phyloP scores from a whole-genome alignment of 2,113 vertebrate species.

The Hippopotamus amphibius region DNA sequence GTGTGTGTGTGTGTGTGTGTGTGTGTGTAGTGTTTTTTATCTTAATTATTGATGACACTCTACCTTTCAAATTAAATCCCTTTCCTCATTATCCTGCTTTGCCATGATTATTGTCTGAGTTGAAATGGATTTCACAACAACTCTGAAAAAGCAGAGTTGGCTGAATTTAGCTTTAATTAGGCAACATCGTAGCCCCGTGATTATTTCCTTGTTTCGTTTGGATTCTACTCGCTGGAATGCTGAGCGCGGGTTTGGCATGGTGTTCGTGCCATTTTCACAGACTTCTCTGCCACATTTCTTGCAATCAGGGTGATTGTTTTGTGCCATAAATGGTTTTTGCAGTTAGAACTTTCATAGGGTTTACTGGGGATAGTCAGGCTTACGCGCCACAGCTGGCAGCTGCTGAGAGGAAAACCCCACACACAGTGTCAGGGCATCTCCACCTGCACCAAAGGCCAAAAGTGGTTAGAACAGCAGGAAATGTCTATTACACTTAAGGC shows the following conservation, averaged over 20 bases:
- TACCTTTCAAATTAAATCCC: conserved; percentile 39
- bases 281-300: conserved; percentile 56
- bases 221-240: conserved; percentile 42
- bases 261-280: conserved; percentile 30
- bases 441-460: not conserved
- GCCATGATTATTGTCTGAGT: conserved; percentile 31
- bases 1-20: not conserved
- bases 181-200: conserved; percentile 38
- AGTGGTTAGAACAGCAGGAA: not conserved
- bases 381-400: conserved; percentile 8
- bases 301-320: conserved; percentile 33
- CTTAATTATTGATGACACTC: conserved; percentile 48
- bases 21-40: not conserved
- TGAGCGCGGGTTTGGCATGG: conserved; percentile 51
- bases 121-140: conserved; percentile 61
- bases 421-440: not conserved
- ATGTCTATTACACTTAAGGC: not conserved
- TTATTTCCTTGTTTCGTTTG: conserved; percentile 54
- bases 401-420: conserved; percentile 6
- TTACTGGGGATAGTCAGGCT: not conserved
- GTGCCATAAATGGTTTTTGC: conserved; percentile 64
- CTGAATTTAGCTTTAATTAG: conserved; percentile 77
- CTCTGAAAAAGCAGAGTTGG: conserved; percentile 46
- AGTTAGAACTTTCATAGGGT: conserved; percentile 58
- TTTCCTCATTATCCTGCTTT: conserved; percentile 37